Evolutionary conservation across 2,888 invertebrate species (phyloP), one percentile per base, ranked within the genome.

Genomic region (Diaphora mendica): DNA sequence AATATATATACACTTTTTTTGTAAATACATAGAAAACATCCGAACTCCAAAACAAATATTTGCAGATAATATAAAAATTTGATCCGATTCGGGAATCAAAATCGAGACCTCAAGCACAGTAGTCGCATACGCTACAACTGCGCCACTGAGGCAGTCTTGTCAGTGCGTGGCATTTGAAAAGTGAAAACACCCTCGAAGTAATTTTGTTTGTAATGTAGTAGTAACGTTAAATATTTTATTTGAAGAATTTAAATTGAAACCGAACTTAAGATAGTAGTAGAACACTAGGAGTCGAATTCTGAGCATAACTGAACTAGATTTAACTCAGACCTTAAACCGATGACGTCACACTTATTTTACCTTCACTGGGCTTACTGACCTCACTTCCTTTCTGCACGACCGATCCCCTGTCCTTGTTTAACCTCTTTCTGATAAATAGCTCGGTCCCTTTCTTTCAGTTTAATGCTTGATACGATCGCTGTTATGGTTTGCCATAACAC

Each of bases 311-410:
- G 13, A 69, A 35, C 59, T 51, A 59, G 51, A 64, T 68, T 68
- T 13, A 33, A n/a, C 13, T 13, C 23, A n/a, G 77, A 73, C 77
- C 73, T 75, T 69, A 76, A 76, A 74, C 8, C 5, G 8, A 3
- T 59, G 68, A 68, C 68, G 68, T 68, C 68, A 68, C 17, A 64
- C 55, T 8, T 1, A n/a, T 39, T 35, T 72, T 75, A 85, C 84
- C 85, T 85, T 84, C 84, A 85, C 84, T 83, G 75, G 64, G 74
- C 76, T 71, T 67, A 73, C 71, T 73, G 76, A 79, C 84, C 80
- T 80, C 75, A 79, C 76, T 82, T 82, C 85, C 85, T 79, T 68
- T 67, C 75, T 71, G 70, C 77, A 81, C 72, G 33, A 76, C 35
- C 72, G 59, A 33, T 68, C 23, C 30, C 64, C 48, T 26, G 51